Evolutionary conservation across 2,113 vertebrate genomes (phyloP), one percentile per base, ranked within the genome.

Genomic region (Delphinapterus leucas): DNA sequence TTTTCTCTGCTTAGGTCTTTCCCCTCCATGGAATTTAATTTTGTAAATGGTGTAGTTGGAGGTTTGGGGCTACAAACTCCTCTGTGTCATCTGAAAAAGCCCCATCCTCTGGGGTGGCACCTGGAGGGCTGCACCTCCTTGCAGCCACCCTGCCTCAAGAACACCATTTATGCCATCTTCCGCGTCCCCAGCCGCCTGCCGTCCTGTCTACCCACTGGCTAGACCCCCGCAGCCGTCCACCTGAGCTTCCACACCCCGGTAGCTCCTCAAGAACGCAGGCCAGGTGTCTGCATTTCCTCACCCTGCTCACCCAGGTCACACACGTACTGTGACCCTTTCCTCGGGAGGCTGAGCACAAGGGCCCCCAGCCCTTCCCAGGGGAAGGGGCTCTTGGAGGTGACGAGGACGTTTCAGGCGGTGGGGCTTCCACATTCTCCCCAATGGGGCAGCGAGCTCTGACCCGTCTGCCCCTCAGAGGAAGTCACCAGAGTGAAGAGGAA

Each of bases 101-200:
- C 74, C 33, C 5, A 1, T 21, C 47, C 41, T 74, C 28, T 0
- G 20, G 9, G 31, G 31, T 5, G 11, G 18, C 6, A 1, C 26
- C 17, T 0, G 1, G 47, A 31, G 74, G 10, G 18, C 18, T 20
- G 76, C 3, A 3, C 31, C 18, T 13, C 47, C 47, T 79, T 3
- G 10, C 55, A 25, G 60, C 60, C 20, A 26, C 23, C 10, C 60
- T 61, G 74, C 18, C 76, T 53, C 47, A 23, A 20, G 33, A 53
- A 23, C 0, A 11, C 26, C 47, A 21, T 18, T 18, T 26, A 11
- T 17, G 73, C 73, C 44, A 9, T 28, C 44, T 49, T 44, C 26
- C 5, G 0, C 1, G 26, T 4, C 76, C 47, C 31, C 47, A 61
- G 20, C 10, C 5, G 6, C 76, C 47, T n/a, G 76, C 61, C 28